phyloP scores from a whole-genome alignment of 2,888 invertebrate genomes.

The Eristalis tenax region DNA sequence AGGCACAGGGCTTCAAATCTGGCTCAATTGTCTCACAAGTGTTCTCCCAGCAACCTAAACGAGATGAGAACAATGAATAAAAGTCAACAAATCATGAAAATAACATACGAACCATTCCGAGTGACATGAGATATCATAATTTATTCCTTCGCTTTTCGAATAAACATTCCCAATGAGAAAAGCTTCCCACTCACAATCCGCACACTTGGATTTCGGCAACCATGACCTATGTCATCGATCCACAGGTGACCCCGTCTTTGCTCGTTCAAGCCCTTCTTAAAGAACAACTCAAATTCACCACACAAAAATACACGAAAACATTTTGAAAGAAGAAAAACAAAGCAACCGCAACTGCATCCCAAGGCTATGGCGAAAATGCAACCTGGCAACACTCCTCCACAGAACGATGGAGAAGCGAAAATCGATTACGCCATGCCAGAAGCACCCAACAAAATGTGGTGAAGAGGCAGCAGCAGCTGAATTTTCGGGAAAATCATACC shows the following conservation, averaged over 20 bases:
- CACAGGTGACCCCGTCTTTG: background rate
- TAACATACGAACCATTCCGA: no score
- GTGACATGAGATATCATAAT: no score
- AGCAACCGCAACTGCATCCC: background rate
- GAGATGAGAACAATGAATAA: no score
- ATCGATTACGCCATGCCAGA: background rate
- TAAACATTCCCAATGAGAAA: background rate
- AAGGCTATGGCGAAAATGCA: background rate
- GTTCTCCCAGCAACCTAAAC: no score
- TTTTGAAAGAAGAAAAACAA: background rate
- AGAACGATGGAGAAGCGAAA: background rate
- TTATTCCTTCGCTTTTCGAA: no score
- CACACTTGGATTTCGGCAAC: background rate
- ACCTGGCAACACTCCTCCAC: slow-evolving; percentile 9
- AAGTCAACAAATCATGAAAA: no score
- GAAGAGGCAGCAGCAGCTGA: background rate
- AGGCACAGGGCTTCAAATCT: no score
- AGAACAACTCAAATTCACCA: background rate
- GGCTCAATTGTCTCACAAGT: no score
- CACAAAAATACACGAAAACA: background rate
- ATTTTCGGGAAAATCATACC: background rate
- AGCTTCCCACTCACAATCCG: background rate
- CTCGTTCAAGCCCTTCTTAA: background rate
- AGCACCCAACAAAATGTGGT: background rate
- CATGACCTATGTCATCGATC: background rate